Percentiles rank a stretch among this genome's conserved stretches.
Conservation (phyloP, 2,888 invertebrate genomes). For the Nebria salina region DNA sequence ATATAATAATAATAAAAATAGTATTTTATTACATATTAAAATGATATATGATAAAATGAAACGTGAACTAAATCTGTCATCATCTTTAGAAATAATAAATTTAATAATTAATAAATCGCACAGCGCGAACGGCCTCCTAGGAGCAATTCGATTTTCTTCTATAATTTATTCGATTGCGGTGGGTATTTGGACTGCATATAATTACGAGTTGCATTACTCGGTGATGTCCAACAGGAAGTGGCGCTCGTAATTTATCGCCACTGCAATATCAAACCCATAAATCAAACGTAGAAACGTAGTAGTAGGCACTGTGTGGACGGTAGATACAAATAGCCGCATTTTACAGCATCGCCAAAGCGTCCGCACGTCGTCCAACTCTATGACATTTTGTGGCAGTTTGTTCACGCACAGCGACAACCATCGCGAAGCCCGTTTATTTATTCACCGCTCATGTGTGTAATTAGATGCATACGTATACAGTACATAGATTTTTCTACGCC, state of each 20-base stretch:
- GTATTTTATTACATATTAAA: too few species aligned
- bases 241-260: conserved; percentile 51
- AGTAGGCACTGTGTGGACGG: conserved; percentile 2
- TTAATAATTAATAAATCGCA: background rate
- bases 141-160: conserved; percentile 13
- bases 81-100: background rate
- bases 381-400: conserved; percentile 8
- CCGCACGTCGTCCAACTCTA: background rate
- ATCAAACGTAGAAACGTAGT: conserved; percentile 22
- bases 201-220: conserved; percentile 41
- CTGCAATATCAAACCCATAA: conserved; percentile 29
- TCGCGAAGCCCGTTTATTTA: conserved; percentile 13
- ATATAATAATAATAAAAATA: too few species aligned
- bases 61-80: background rate
- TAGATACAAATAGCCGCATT: background rate
- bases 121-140: background rate
- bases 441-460: conserved; percentile 25
- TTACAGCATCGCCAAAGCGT: background rate
- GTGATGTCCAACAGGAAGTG: conserved; percentile 52
- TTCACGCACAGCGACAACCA: conserved; percentile 6
- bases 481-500: background rate
- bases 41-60: background rate
- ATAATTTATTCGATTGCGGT: conserved; percentile 33
- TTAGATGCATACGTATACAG: conserved; percentile 13
- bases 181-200: conserved; percentile 43